phyloP scores from a whole-genome alignment of 2,113 vertebrate species.

The Sigmodon hispidus region DNA sequence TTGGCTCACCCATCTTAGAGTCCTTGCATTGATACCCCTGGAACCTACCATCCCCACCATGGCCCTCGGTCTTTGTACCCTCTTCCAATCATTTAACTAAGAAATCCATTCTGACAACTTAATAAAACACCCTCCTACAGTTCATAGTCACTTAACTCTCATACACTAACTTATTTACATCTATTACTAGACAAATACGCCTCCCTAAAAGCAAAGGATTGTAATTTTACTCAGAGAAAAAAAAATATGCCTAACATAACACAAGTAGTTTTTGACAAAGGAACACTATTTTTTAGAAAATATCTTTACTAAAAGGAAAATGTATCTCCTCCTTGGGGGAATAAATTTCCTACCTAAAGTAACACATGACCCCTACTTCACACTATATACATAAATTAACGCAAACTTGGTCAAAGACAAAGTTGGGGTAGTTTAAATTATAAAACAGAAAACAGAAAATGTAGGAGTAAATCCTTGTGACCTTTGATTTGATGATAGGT shows the following conservation, averaged over 20 bases:
- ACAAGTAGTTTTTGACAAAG: slow-evolving; percentile 25
- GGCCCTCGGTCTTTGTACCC: background rate
- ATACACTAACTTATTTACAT: background rate
- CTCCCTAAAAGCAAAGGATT: background rate
- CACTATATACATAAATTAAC: background rate
- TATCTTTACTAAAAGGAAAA: background rate
- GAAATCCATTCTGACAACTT: background rate
- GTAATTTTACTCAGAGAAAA: slow-evolving; percentile 14
- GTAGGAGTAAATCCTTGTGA: background rate
- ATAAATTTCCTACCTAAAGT: background rate
- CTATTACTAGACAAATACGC: background rate
- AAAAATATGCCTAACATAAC: background rate
- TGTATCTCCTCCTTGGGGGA: background rate
- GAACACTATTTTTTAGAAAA: slow-evolving; percentile 11
- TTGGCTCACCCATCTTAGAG: background rate
- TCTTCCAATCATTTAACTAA: background rate
- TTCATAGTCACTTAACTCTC: background rate
- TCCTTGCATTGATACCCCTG: background rate
- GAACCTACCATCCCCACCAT: too few species aligned
- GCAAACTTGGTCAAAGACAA: background rate
- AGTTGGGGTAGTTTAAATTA: background rate
- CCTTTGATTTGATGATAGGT: background rate
- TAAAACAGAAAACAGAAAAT: background rate
- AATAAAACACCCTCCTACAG: background rate
- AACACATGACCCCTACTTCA: background rate